Evolutionary conservation across 2,888 invertebrate species (phyloP).

Genomic region (Acleris holmiana): DNA sequence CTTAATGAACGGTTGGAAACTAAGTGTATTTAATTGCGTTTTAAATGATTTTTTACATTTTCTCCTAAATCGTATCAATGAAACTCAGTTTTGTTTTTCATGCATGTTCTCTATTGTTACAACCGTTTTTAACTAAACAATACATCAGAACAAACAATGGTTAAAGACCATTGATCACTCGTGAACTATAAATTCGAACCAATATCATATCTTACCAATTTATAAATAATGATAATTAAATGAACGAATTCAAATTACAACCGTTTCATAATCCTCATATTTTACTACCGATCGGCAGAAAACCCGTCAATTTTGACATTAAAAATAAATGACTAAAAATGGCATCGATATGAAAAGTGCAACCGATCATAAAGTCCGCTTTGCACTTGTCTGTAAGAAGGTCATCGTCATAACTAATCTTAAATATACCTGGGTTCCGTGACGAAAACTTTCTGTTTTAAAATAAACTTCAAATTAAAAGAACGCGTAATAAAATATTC

Average conservation of each 20-base stretch:
- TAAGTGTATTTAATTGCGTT: too few relatives aligned
- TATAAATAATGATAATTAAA: too few relatives aligned
- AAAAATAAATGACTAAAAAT: slow-evolving; percentile 51
- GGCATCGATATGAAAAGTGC: slow-evolving; percentile 58
- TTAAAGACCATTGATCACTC: too few relatives aligned
- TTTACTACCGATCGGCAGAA: slow-evolving; percentile 23
- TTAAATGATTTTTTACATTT: too few relatives aligned
- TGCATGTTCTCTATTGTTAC: too few relatives aligned
- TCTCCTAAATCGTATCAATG: too few relatives aligned
- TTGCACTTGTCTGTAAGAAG: slow-evolving; percentile 56
- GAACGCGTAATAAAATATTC: not conserved
- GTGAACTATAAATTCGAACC: too few relatives aligned
- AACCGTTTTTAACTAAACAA: too few relatives aligned
- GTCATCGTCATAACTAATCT: slow-evolving; percentile 39
- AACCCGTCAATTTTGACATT: slow-evolving; percentile 28
- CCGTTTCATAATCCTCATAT: not conserved
- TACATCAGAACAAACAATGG: too few relatives aligned
- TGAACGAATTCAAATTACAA: not conserved
- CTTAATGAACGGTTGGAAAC: too few relatives aligned
- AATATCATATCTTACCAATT: too few relatives aligned
- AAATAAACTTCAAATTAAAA: not conserved
- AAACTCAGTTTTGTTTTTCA: too few relatives aligned
- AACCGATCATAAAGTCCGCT: slow-evolving; percentile 55
- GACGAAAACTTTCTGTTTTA: slow-evolving; percentile 43
- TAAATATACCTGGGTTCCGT: slow-evolving; percentile 61